Evolutionary conservation across 2,113 vertebrate species (phyloP), one percentile per base, ranked within the genome.

Genomic region (Nothobranchius furzeri): DNA sequence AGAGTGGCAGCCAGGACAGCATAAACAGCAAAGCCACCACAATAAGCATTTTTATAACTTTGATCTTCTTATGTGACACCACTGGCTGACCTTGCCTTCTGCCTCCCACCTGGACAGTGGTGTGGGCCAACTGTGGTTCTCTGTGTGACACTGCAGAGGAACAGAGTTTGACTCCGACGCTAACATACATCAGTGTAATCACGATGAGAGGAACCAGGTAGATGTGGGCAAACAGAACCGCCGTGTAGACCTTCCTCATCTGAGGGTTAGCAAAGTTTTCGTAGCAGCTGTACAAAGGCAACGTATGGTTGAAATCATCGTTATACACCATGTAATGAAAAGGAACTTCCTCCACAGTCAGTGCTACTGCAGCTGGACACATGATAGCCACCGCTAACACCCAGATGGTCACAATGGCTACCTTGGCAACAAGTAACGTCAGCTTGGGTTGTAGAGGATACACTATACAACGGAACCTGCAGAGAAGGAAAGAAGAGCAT

Each of bases 1-100:
- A 95, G 12, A 95, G 86, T 0, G 94, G 94, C 46, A 95, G 72
- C 93, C 93, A 95, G 58, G 94, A 95, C 12, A 95, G 56, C 78
- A 91, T 93, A 82, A 95, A 95, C 4, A 95, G 89, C 49, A 95
- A 55, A 8, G 93, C 83, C 50, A 94, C 94, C 13, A 94, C 17
- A 3, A 92, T 88, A 11, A 95, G 88, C 93, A 95, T 94, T 75
- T 95, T 95, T 36, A 95, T 94, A 13, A 93, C 91, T 48, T 74
- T 91, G 36, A 93, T 85, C 73, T 94, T 95, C 65, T 91, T 94
- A 55, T 85, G 85, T 0, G 93, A 92, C 59, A 94, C 72, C 24
- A 86, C 67, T 0, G 59, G 74, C 53, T 92, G 73, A 13, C 68
- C 76, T 0, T 64, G 78, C 0, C 87, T 87, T 8, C 83, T 73